These are phyloP conservation scores for Babyrousa celebensis DNA, from an alignment of 2,797 vertebrate species.

Conservation along the genomic window DNA sequence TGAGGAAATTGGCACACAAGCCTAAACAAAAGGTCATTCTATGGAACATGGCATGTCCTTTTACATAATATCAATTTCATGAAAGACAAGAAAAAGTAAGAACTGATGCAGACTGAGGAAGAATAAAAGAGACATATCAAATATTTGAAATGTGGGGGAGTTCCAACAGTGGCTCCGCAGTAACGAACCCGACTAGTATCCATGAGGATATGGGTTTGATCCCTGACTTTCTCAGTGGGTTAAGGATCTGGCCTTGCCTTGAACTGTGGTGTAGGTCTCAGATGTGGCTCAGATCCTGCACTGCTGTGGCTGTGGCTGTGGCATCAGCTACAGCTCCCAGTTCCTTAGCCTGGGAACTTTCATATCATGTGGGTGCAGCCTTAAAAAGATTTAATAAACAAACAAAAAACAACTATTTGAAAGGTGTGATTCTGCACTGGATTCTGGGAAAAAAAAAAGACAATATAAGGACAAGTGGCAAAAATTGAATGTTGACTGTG, in stretches of 20 bases:
- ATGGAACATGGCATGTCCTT: background rate
- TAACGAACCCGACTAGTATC: too few species aligned
- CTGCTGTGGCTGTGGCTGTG: too few species aligned
- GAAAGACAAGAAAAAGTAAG: background rate
- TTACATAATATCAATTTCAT: background rate
- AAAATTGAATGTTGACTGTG: conserved; percentile 34
- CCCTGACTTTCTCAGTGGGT: too few species aligned
- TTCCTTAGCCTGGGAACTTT: too few species aligned
- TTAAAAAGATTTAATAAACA: too few species aligned
- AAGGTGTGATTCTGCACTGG: background rate
- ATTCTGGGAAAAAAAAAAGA: background rate
- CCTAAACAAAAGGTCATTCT: background rate
- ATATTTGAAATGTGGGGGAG: background rate
- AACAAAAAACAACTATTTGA: background rate
- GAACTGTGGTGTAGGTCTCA: too few species aligned
- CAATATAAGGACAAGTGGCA: background rate
- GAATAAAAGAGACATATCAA: background rate
- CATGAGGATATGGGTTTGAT: too few species aligned
- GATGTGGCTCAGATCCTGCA: too few species aligned
- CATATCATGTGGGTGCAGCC: too few species aligned
- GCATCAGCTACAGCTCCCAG: too few species aligned
- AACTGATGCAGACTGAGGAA: background rate
- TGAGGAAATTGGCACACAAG: conserved; percentile 13
- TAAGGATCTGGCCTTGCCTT: too few species aligned
- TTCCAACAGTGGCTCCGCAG: too few species aligned